Base-by-base conservation (phyloP, 2,113 vertebrate species). In the Chaenogobius annularis region DNA sequence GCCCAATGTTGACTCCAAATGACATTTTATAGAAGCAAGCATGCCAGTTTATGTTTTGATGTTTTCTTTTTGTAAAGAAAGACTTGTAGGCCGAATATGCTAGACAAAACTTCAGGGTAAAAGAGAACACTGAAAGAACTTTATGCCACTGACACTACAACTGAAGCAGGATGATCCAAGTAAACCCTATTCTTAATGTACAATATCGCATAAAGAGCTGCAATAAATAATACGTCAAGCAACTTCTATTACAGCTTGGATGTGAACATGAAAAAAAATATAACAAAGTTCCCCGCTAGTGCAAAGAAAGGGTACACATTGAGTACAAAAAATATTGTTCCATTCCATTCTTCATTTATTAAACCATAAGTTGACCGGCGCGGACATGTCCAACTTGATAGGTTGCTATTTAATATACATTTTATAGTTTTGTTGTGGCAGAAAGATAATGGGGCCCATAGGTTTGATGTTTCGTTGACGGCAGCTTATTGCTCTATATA, bases 401-500 rank as follows among this genome's bases (percentile, higher is more conserved):
- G 2, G 4, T 58, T 14, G 12, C 55, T 58, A 9, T 58, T 63
- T 56, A 46, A 14, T 65, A 22, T 58, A n/a, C 17, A 69, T 75
- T 64, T 56, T 17, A 23, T 13, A 44, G 40, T 47, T 58, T 6
- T 17, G 10, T 19, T 58, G 37, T 66, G 26, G 66, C 63, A 23
- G 40, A 22, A 14, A 68, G 66, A 55, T 40, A 17, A 68, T 68
- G 44, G 31, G 15, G 40, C 11, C 17, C 47, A 2, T 2, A 56
- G 6, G 46, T 62, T 47, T 40, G 63, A 3, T n/a, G 59, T 65
- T 68, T 64, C 11, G 35, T 68, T 43, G 43, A 47, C 44, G 43
- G 10, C 31, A 56, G 54, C 19, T 15, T 17, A 31, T 69, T 67
- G n/a, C 31, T 43, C 14, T 43, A 23, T 73, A 68, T 68, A 67